phyloP scores from a whole-genome alignment of 37 sponge, comb jelly and placozoan species.

The Lycopodina hypogea region DNA sequence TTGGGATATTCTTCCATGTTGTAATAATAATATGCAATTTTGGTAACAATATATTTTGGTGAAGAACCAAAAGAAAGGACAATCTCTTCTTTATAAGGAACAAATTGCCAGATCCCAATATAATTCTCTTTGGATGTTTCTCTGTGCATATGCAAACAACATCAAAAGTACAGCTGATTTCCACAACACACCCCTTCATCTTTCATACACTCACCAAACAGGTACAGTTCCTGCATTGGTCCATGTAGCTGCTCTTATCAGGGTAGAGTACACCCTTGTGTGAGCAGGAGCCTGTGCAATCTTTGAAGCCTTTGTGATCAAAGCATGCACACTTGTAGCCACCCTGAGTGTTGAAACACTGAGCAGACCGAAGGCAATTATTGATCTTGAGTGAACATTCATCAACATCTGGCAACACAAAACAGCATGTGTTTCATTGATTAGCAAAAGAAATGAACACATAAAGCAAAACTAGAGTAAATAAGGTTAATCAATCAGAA shows the following conservation, averaged over 20 bases:
- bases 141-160: no score
- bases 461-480: no score
- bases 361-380: not conserved
- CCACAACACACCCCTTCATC: not conserved
- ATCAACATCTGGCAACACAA: not conserved
- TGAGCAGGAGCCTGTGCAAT: not conserved
- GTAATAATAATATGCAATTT: no score
- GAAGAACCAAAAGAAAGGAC: no score
- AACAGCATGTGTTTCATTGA: not conserved
- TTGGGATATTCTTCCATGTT: no score
- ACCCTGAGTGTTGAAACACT: not conserved
- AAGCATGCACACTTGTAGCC: not conserved
- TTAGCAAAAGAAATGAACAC: no score
- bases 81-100: no score
- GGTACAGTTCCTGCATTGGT: not conserved
- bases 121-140: no score
- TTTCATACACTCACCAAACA: constrained; percentile 1
- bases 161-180: not conserved
- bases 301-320: not conserved
- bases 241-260: not conserved
- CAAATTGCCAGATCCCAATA: no score
- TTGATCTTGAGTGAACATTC: not conserved
- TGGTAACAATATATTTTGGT: no score
- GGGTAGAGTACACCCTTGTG: not conserved
- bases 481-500: no score